Conservation (phyloP, 2,113 vertebrate species). For the Pachycephala philippinensis region DNA sequence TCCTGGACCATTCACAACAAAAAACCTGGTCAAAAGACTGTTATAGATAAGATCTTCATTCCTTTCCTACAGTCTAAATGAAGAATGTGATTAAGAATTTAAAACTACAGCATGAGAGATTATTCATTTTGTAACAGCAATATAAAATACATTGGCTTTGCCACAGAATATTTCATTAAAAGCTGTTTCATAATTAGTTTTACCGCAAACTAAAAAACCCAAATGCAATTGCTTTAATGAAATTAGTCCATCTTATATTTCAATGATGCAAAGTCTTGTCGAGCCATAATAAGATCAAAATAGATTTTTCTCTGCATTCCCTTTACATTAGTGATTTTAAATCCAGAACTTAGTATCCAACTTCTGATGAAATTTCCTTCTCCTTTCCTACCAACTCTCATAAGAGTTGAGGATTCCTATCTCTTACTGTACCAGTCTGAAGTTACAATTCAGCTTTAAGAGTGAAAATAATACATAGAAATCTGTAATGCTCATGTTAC, state of each 20-base stretch:
- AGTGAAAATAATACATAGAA: not conserved
- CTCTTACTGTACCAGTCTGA: not conserved
- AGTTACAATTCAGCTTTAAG: not conserved
- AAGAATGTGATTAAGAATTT: not conserved
- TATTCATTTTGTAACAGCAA: conserved; percentile 10
- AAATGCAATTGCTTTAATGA: conserved; percentile 34
- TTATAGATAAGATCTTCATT: not conserved
- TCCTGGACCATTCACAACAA: not conserved
- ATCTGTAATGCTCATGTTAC: not conserved
- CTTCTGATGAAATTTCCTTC: not conserved
- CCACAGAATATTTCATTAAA: conserved; percentile 37
- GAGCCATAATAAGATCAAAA: conserved; percentile 38
- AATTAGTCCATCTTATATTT: conserved; percentile 27
- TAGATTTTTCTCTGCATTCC: conserved; percentile 12
- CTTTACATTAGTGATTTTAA: not conserved
- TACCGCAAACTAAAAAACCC: not conserved
- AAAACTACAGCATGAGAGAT: not conserved
- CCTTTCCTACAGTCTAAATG: not conserved
- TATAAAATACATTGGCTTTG: conserved; percentile 13
- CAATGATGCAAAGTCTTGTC: conserved; percentile 24
- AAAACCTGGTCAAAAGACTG: not conserved
- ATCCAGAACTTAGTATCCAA: not conserved
- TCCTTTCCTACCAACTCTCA: not conserved
- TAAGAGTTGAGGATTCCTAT: not conserved
- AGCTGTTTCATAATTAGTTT: conserved; percentile 38